Percentiles rank a stretch among this genome's conserved stretches.
Conservation (phyloP, 2,113 vertebrate species). For the Diphyllodes magnificus region DNA sequence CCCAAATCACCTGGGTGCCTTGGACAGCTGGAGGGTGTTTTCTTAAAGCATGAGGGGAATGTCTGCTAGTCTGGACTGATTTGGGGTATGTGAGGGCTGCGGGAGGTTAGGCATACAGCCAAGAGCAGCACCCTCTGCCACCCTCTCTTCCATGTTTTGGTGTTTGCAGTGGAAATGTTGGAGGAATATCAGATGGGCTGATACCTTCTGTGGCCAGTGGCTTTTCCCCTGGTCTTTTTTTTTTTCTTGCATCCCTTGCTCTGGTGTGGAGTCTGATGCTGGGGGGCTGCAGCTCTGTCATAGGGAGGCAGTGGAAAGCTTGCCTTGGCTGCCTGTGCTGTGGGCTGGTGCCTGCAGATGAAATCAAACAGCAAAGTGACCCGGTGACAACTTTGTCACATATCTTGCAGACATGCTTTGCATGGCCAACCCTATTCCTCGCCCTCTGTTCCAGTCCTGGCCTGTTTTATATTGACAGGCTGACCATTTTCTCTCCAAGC, state of each 20-base stretch:
- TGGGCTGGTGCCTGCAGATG: background rate
- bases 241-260: background rate
- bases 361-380: background rate
- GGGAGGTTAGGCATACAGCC: background rate
- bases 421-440: background rate
- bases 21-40: background rate
- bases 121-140: background rate
- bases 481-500: background rate
- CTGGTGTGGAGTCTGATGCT: accelerated
- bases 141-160: background rate
- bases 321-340: accelerated
- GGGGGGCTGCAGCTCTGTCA: background rate
- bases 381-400: accelerated
- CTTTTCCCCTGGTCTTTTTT: background rate
- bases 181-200: background rate
- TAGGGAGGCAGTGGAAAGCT: background rate
- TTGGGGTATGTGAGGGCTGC: background rate
- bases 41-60: background rate
- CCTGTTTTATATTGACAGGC: background rate
- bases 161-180: background rate
- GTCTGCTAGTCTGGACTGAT: background rate
- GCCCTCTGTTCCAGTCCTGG: background rate
- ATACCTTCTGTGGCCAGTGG: background rate
- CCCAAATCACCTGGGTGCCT: background rate
- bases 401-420: background rate